Base-by-base conservation (phyloP, 2,113 vertebrate species). In the Pituophis catenifer region DNA sequence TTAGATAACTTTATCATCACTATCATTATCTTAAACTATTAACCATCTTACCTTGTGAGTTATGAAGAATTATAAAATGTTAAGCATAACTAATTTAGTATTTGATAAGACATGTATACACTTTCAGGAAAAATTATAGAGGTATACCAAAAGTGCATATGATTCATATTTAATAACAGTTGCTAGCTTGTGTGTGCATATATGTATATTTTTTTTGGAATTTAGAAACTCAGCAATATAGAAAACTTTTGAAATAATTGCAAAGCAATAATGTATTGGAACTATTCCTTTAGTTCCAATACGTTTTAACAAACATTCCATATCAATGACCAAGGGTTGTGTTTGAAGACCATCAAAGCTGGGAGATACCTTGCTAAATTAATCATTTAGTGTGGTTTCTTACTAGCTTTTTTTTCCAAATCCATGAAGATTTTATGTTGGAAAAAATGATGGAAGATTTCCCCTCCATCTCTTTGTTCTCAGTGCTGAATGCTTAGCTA, bases 401-500 rank as follows among this genome's bases (percentile, higher is more conserved):
- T 24, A 54, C 23, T 92, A 62, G 26, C 24, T 86, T 5, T 52
- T 55, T n/a, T 24, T 10, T 12, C 1, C 21, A 90, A 93, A 24
- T 59, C 26, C 55, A 33, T 54, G 3, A 57, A 90, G 89, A 86
- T 53, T 38, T 90, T 53, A 17, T 29, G 17, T 38, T 33, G 55
- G 12, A 53, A 59, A 62, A 86, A 53, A 13, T 89, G 21, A 52
- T 86, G 12, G 24, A 26, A 5, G 5, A 59, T n/a, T 87, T 86
- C 13, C 15, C 23, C 52, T 44, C 19, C 12, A 29, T 23, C 10
- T 50, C 8, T 50, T 52, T 58, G 8, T 53, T 29, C 57, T 21
- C 94, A 89, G 90, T 93, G 50, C 12, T 91, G 85, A 95, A 65
- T 19, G 26, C 93, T 91, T 94, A 59, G 53, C 70, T 52, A 19